phyloP scores from a whole-genome alignment of 2,888 invertebrate species.

The Adela reaumurella region DNA sequence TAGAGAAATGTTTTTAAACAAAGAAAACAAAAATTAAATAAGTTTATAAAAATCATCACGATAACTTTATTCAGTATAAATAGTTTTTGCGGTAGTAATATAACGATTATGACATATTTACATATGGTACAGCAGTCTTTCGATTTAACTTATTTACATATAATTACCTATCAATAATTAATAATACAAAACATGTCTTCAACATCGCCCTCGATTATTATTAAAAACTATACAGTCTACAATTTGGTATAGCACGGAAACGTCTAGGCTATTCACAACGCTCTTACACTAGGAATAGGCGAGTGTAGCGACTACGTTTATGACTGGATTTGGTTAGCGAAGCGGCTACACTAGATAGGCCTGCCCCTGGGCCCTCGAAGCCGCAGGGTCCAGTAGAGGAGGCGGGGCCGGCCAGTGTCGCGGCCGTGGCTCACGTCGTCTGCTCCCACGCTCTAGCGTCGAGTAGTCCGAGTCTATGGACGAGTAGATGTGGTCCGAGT shows the following conservation, averaged over 20 bases:
- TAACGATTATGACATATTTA: not conserved
- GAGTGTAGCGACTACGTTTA: no score
- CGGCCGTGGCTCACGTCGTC: slow-evolving; percentile 31
- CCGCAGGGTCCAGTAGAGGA: slow-evolving; percentile 46
- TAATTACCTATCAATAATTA: no score
- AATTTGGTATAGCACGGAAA: not conserved
- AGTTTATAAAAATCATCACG: not conserved
- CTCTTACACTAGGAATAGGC: no score
- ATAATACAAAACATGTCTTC: not conserved
- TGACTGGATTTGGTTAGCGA: no score
- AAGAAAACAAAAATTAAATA: not conserved
- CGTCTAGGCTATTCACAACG: not conserved
- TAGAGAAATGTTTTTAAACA: no score
- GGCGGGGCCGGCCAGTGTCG: slow-evolving; percentile 42
- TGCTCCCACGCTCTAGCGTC: slow-evolving; percentile 60
- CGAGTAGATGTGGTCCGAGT: slow-evolving; percentile 86
- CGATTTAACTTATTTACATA: not conserved
- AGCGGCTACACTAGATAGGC: slow-evolving; percentile 41
- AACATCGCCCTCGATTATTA: not conserved
- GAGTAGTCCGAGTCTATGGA: slow-evolving; percentile 88
- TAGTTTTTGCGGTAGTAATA: not conserved
- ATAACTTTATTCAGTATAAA: not conserved
- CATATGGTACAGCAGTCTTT: not conserved
- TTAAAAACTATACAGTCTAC: not conserved
- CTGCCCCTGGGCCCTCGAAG: slow-evolving; percentile 19